These are phyloP conservation scores for Pseudolaguvia tuberculata DNA, from an alignment of 2,113 vertebrate species.

Conservation along the genomic window DNA sequence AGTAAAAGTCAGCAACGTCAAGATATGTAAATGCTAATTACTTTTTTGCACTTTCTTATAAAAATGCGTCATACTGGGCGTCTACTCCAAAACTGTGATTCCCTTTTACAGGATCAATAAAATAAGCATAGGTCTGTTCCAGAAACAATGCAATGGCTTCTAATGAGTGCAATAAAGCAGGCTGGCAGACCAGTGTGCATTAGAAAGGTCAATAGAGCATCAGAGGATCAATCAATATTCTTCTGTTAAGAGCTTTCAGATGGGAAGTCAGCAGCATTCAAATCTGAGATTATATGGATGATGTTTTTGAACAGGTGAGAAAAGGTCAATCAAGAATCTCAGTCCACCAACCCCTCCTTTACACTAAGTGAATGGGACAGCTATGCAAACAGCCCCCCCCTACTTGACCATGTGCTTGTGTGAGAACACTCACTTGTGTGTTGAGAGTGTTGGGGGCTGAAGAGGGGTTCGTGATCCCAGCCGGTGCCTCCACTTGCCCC, in stretches of 20 bases:
- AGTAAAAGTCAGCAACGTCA: neutral
- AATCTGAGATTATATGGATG: no score
- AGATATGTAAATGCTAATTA: no score
- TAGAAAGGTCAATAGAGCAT: neutral
- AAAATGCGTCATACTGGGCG: neutral
- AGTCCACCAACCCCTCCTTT: neutral
- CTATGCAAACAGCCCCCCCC: constrained; percentile 28
- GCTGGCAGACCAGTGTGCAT: neutral
- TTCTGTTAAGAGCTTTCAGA: neutral
- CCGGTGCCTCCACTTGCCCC: constrained; percentile 66
- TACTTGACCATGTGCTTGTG: constrained; percentile 32
- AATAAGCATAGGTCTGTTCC: neutral
- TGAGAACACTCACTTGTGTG: constrained; percentile 64
- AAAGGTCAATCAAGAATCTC: constrained; percentile 5
- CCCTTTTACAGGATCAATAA: neutral
- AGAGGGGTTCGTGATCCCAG: constrained; percentile 54
- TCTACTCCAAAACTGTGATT: neutral
- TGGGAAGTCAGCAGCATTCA: no score
- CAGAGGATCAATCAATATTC: neutral
- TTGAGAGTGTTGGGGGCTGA: constrained; percentile 60
- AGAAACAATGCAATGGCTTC: neutral
- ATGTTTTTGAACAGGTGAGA: constrained; percentile 21
- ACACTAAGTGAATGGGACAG: constrained; percentile 3
- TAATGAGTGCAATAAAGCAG: neutral
- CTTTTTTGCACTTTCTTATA: neutral